Base-by-base conservation (phyloP, 2,113 vertebrate species). In the Cryptotis parvus region DNA sequence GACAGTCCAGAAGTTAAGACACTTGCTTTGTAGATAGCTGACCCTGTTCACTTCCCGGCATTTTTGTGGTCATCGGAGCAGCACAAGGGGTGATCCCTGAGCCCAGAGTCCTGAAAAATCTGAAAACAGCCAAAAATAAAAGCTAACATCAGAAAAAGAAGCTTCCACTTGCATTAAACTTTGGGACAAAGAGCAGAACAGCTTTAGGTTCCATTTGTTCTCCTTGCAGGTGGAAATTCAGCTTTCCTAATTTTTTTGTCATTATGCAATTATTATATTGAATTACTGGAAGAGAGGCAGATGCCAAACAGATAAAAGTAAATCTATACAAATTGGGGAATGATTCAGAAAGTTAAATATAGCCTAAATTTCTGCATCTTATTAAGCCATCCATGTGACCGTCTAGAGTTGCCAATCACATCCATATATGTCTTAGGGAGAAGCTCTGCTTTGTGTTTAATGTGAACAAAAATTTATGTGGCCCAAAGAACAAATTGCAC, bases 401-500 rank as follows among this genome's bases (percentile, higher is more conserved):
- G 69, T 81, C 81, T 72, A 84, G 69, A 33, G 58, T 49, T 76
- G n/a, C 11, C 35, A 39, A 49, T 83, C 22, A 18, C 55, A 22
- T 95, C 49, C 22, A 84, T 58, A 63, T 41, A 70, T 84, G 80
- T 87, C 49, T 5, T 24, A 63, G n/a, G 33, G 49, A 65, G n/a
- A 86, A 89, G 11, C 66, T 65, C 27, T 65, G 27, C 63, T 65
- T 65, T 84, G 75, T 45, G 87, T 35, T 80, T 84, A 84, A 82
- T 35, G n/a, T 90, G n/a, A 66, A 39, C n/a, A 66, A 65, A 93
- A 92, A 66, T 55, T 61, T 80, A 27, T 55, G 26, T 75, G 18
- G 66, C 73, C 61, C 35, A 73, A 86, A 91, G 72, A 87, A 88
- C 15, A 82, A 80, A 76, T 4, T 73, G 33, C 33, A 72, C 89